phyloP scores from a whole-genome alignment of 2,888 invertebrate genomes.

The Mesorhabditis belari region DNA sequence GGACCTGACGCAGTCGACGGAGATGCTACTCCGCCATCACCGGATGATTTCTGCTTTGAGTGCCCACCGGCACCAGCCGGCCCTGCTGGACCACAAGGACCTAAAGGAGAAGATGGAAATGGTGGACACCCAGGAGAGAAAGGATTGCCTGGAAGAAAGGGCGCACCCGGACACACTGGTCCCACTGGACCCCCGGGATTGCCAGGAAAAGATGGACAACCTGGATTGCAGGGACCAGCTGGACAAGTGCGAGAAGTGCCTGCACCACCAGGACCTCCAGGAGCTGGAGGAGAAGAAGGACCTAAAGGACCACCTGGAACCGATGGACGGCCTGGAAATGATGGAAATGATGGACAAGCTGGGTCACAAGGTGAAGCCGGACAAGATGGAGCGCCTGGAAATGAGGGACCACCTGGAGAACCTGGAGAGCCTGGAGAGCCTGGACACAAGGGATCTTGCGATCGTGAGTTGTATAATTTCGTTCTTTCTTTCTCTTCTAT shows the following conservation, averaged over 20 bases:
- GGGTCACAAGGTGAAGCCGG: conserved; percentile 32
- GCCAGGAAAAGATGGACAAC: conserved; percentile 28
- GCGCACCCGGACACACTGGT: conserved; percentile 37
- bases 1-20: conserved; percentile 36
- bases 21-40: conserved; percentile 16
- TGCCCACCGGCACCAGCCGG: conserved; percentile 28
- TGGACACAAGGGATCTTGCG: conserved; percentile 35
- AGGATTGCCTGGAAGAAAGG: conserved; percentile 34
- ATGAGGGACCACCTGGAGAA: conserved; percentile 31
- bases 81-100: conserved; percentile 18
- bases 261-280: conserved; percentile 33
- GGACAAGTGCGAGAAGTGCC: conserved; percentile 9
- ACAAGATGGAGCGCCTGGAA: conserved; percentile 28
- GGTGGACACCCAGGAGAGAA: conserved; percentile 14
- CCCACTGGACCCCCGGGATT: conserved; percentile 34
- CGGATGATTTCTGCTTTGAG: conserved; percentile 32
- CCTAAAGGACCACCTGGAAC: conserved; percentile 34
- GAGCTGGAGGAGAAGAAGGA: conserved; percentile 41
- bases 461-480: too few relatives aligned
- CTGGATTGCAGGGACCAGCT: conserved; percentile 32
- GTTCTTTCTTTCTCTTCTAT: too few relatives aligned
- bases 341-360: conserved; percentile 16
- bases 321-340: conserved; percentile 30
- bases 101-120: conserved; percentile 15
- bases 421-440: conserved; percentile 32